phyloP scores from a whole-genome alignment of 2,113 vertebrate species.

The Stegostoma tigrinum region DNA sequence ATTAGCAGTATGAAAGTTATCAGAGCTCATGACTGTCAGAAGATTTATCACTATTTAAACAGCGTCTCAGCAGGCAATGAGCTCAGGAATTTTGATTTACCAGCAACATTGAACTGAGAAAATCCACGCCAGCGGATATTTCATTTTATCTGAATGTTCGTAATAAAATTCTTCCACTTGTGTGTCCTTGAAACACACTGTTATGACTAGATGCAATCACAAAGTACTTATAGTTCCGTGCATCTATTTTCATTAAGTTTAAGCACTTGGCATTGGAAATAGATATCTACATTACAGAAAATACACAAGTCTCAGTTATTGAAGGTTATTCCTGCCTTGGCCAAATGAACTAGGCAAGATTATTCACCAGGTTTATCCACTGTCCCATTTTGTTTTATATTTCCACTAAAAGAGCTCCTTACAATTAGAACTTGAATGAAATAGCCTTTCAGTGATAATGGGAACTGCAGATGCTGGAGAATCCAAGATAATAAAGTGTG shows the following conservation, averaged over 20 bases:
- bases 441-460: too few relatives aligned
- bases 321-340: background rate
- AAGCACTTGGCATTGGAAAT: slow-evolving; percentile 1
- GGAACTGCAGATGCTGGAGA: too few relatives aligned
- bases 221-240: background rate
- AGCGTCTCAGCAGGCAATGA: background rate
- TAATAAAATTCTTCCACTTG: background rate
- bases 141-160: background rate
- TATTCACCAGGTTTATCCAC: background rate
- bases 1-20: background rate
- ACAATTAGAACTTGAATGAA: background rate
- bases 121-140: background rate
- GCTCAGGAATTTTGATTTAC: background rate
- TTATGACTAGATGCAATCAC: slow-evolving; percentile 14
- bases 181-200: slow-evolving; percentile 17
- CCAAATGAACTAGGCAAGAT: background rate
- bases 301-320: background rate
- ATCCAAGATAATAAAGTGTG: too few relatives aligned
- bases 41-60: background rate
- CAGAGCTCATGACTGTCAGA: background rate
- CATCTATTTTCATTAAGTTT: slow-evolving; percentile 29
- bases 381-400: background rate
- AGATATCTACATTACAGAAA: background rate
- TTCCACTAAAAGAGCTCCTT: too few relatives aligned
- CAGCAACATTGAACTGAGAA: background rate